Base-by-base conservation (phyloP, 2,888 invertebrate species). In the Chrysodeixis includens region DNA sequence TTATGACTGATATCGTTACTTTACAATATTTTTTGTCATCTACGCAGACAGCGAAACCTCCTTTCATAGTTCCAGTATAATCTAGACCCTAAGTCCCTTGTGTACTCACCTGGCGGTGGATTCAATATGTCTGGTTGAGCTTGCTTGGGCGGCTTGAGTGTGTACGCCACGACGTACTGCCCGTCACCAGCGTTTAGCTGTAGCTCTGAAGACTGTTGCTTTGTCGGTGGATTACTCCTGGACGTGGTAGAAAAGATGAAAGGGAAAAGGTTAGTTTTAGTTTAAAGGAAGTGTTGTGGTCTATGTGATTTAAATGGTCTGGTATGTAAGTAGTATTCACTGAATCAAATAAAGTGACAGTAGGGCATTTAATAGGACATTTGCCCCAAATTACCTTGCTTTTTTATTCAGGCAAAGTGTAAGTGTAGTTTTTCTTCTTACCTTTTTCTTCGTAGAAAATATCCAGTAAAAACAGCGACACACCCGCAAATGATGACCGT, bases 141-240 rank as follows among this genome's bases (percentile, higher is more conserved):
- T 76, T 96, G 96, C 68, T 94, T 94, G 1, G 96, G 93, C 40
- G 97, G 97, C 86, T 98, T 98, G 71, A 98, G 90, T 4, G 98
- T 98, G 84, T 98, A 98, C 10, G 98, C 98, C 20, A 98, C 98
- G 63, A 98, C 98, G 86, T 98, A 97, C 71, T 98, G 97, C 77
- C 98, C 97, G 85, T 98, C 97, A 1, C 97, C 97, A 18, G 97
- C 97, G 76, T 97, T 97, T 57, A 98, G 81, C 63, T 94, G 94
- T 9, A 95, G 80, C 71, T 93, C 94, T 2, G 93, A 89, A 0
- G 94, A 88, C 26, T 92, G 93, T 62, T 92, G 93, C 67, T 92
- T 92, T 14, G 85, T 83, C n/a, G 90, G 90, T n/a, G 87, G 83
- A 58, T 76, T 82, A 22, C 76, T 81, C 66, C 90, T 90, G 62